Percentiles rank a stretch among this genome's conserved stretches.
Evolutionary conservation across 2,797 vertebrate species (phyloP).

Genomic region (Peromyscus eremicus): DNA sequence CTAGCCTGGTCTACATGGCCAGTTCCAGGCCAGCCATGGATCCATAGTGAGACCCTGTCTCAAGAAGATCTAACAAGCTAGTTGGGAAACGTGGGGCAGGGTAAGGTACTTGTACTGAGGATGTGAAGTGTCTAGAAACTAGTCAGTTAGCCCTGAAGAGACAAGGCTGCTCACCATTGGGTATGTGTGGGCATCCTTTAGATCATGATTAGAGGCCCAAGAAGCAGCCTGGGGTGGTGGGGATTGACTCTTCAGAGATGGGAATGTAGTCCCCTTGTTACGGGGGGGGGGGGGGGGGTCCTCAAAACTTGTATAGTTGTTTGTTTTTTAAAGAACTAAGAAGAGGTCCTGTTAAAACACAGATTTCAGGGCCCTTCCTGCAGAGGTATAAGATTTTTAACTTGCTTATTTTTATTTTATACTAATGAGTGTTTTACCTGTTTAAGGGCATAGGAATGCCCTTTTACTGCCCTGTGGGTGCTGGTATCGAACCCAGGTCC

Average conservation of each 20-base stretch:
- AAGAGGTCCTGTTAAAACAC: neutral
- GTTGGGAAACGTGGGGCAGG: neutral
- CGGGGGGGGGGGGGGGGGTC: neutral
- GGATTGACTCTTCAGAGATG: neutral
- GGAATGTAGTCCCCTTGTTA: neutral
- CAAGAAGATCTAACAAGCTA: neutral
- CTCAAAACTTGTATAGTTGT: neutral
- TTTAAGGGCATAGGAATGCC: neutral
- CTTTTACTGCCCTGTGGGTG: neutral
- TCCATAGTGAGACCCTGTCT: neutral
- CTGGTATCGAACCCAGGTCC: neutral
- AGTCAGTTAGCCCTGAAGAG: neutral
- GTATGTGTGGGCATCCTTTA: neutral
- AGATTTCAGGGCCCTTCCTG: neutral
- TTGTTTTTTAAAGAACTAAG: neutral
- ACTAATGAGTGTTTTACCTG: neutral
- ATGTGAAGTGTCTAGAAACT: neutral
- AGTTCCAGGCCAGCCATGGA: neutral
- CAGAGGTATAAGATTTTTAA: too few species aligned
- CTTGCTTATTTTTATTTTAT: neutral
- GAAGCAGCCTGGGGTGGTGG: neutral
- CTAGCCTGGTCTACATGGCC: neutral
- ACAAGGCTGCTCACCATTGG: neutral
- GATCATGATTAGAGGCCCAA: neutral
- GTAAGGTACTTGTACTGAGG: neutral